Evolutionary conservation across 2,113 vertebrate genomes (phyloP), one percentile per base, ranked within the genome.

Genomic region (Phaethon lepturus): DNA sequence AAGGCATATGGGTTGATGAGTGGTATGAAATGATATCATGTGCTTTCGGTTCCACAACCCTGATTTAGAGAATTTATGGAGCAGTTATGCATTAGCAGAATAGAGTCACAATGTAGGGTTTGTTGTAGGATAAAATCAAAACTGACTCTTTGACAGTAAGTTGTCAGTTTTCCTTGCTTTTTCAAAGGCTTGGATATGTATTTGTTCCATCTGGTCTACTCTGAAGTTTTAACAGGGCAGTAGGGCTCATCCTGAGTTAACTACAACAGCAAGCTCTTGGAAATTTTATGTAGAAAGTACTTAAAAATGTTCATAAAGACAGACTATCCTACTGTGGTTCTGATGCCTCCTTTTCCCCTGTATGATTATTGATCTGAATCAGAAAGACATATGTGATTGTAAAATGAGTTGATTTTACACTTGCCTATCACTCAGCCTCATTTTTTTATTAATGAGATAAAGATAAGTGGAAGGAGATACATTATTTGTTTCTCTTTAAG

Each of bases 51-150:
- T 90, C 82, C 44, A 16, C 1, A 3, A 42, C 38, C 16, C 4
- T 71, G 11, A 53, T 47, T 29, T 26, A 59, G 29, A 80, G 16
- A 56, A 42, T 75, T 35, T 69, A 16, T 47, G 63, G 44, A 66
- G 52, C 11, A 49, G 49, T 75, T 93, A 66, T 1, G 7, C 14
- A 7, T 58, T 50, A 62, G 72, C 64, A 74, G 64, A 69, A 66
- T 1, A n/a, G 52, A 63, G 52, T 62, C 38, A 15, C 42, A 50
- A 0, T 0, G 0, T 26, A 81, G 42, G 11, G 11, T 87, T 75
- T 75, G 11, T 83, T 79, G 73, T 68, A 85, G 60, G 24, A 49
- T 60, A 78, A 84, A 73, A 74, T 64, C 33, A 69, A 45, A 94
- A 31, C 45, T 42, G 49, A 79, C 62, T 79, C 40, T 77, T 76